Percentiles rank a stretch among this genome's conserved stretches.
These are phyloP conservation scores for Holcopasites calliopsidis DNA, from an alignment of 1,140 invertebrate genomes.

Conservation along the genomic window DNA sequence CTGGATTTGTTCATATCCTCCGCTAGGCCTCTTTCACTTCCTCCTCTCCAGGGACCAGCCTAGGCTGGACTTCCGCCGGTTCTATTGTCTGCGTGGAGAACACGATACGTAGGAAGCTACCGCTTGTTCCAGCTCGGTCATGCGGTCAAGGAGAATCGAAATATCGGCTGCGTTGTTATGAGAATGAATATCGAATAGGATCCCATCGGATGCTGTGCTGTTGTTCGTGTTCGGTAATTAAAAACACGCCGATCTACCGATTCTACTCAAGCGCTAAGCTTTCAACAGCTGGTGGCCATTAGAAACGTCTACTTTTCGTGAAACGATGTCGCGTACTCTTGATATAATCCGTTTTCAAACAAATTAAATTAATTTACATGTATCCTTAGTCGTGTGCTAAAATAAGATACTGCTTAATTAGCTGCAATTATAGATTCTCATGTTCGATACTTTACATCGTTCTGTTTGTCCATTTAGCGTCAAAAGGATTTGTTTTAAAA, in stretches of 20 bases:
- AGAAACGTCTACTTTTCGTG: neutral
- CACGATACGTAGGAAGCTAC: constrained; percentile 30
- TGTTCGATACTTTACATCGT: no score
- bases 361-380: no score
- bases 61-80: constrained; percentile 17
- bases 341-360: no score
- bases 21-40: no score
- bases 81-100: constrained; percentile 17
- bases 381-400: no score
- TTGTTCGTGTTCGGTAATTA: constrained; percentile 13
- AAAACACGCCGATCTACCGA: neutral
- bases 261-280: no score
- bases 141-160: constrained; percentile 45
- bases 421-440: no score
- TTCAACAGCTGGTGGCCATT: fast-evolving
- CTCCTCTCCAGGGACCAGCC: no score
- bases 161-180: constrained; percentile 33
- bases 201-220: constrained; percentile 16
- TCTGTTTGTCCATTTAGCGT: no score
- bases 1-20: neutral
- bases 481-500: no score
- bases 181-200: constrained; percentile 26
- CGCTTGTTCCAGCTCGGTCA: constrained; percentile 39
- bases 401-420: no score
- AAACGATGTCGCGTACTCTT: no score